Evolutionary conservation across 2,113 vertebrate species (phyloP).

Genomic region (Eubucco bourcierii): DNA sequence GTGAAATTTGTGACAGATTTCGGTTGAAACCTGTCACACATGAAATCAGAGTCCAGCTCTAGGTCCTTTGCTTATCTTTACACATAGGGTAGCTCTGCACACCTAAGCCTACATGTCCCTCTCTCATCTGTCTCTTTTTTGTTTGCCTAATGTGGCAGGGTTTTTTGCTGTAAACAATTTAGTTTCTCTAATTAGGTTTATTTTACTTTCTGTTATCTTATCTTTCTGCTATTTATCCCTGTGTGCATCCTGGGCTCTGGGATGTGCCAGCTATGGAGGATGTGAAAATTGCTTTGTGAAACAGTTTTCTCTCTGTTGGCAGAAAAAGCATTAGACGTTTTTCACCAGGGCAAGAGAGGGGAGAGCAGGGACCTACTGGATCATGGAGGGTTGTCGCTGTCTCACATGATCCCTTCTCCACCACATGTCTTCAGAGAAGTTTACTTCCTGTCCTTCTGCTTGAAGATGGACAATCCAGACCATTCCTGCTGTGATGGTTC

Average conservation of each 20-base stretch:
- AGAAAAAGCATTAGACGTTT: background rate
- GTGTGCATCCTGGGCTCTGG: background rate
- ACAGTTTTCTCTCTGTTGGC: background rate
- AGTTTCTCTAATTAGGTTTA: background rate
- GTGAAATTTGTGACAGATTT: background rate
- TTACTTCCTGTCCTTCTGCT: background rate
- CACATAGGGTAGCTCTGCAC: background rate
- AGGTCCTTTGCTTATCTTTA: background rate
- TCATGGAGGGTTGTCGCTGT: background rate
- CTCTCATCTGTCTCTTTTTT: background rate
- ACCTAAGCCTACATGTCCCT: background rate
- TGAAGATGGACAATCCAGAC: background rate
- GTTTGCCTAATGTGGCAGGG: background rate
- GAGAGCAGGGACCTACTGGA: background rate
- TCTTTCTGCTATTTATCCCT: background rate
- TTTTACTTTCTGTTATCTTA: conserved; percentile 25
- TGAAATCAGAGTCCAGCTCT: background rate
- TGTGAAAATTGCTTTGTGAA: background rate
- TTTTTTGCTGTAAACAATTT: background rate
- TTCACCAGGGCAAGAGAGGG: background rate
- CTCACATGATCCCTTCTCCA: background rate
- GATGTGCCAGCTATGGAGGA: background rate
- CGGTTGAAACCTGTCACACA: background rate
- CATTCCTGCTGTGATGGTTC: background rate
- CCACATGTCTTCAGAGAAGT: background rate